These are phyloP conservation scores for Oscheius sp. DNA, from an alignment of 2,888 invertebrate genomes.

Conservation along the genomic window DNA sequence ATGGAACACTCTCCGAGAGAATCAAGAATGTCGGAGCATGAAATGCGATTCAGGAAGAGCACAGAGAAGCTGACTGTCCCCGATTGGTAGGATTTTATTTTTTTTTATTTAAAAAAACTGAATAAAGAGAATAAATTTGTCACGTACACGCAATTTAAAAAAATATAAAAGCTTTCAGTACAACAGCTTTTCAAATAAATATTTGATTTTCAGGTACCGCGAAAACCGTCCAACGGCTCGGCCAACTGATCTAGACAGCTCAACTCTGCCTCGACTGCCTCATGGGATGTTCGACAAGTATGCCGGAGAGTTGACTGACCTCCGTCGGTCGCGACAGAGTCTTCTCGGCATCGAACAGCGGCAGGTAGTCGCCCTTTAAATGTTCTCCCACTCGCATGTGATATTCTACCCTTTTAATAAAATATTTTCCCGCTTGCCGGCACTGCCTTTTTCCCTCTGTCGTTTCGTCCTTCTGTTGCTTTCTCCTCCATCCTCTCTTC, in stretches of 20 bases:
- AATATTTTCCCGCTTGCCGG: constrained; percentile 11
- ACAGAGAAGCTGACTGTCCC: constrained; percentile 67
- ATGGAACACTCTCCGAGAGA: constrained; percentile 49
- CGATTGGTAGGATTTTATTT: constrained; percentile 63
- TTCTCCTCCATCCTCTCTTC: neutral
- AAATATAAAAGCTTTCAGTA: neutral
- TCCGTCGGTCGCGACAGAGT: constrained; percentile 64
- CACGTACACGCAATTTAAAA: no score
- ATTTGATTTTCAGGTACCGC: constrained; percentile 44
- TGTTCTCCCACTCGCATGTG: constrained; percentile 22
- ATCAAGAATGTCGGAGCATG: constrained; percentile 64
- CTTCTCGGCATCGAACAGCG: constrained; percentile 56
- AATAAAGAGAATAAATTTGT: neutral
- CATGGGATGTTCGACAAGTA: constrained; percentile 70
- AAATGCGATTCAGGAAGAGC: constrained; percentile 69
- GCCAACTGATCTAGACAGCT: constrained; percentile 35
- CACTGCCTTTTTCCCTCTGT: constrained; percentile 1
- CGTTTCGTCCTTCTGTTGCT: constrained; percentile 6
- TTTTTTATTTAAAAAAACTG: neutral
- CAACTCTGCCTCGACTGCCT: constrained; percentile 52
- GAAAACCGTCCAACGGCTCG: constrained; percentile 46
- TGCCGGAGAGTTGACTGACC: constrained; percentile 69
- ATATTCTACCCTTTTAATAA: neutral
- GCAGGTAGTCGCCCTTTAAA: constrained; percentile 55
- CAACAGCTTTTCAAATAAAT: neutral